A percentile compares a stretch with the other conserved stretches of the same genome.
Evolutionary conservation across 2,888 invertebrate genomes (phyloP).

Genomic region (Marronus borbonicus): DNA sequence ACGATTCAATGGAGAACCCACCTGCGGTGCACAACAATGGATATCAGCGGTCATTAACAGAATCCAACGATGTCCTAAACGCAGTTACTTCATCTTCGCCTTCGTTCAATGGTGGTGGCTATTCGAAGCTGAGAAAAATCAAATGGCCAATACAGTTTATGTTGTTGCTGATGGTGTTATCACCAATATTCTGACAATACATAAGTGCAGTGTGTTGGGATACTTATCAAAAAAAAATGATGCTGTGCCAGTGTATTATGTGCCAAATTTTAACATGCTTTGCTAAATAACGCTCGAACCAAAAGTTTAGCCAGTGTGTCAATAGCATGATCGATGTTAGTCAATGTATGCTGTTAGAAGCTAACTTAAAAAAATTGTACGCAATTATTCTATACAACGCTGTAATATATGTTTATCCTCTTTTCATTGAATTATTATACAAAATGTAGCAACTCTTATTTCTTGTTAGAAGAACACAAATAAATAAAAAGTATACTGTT

Average conservation of each 20-base stretch:
- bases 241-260: conserved; percentile 55
- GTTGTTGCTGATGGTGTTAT: conserved; percentile 62
- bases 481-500: conserved; percentile 53
- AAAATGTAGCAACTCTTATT: conserved; percentile 51
- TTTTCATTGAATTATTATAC: conserved; percentile 35
- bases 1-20: conserved; percentile 35
- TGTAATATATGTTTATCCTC: conserved; percentile 50
- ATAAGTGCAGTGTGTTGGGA: conserved; percentile 52
- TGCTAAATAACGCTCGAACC: conserved; percentile 65
- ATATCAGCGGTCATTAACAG: conserved; percentile 78
- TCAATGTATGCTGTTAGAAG: conserved; percentile 60
- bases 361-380: conserved; percentile 47
- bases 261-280: conserved; percentile 67
- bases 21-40: conserved; percentile 68
- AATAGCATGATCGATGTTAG: conserved; percentile 63
- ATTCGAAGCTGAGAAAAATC: conserved; percentile 26
- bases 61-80: conserved; percentile 59
- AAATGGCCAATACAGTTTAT: conserved; percentile 51
- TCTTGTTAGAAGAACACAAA: conserved; percentile 52
- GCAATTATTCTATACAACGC: conserved; percentile 48
- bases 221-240: conserved; percentile 55
- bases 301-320: conserved; percentile 59
- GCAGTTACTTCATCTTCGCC: conserved; percentile 45
- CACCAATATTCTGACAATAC: conserved; percentile 64
- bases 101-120: conserved; percentile 40